Conservation (phyloP, 92 coral and sea anemone species). For the Phenganax stokvisi region DNA sequence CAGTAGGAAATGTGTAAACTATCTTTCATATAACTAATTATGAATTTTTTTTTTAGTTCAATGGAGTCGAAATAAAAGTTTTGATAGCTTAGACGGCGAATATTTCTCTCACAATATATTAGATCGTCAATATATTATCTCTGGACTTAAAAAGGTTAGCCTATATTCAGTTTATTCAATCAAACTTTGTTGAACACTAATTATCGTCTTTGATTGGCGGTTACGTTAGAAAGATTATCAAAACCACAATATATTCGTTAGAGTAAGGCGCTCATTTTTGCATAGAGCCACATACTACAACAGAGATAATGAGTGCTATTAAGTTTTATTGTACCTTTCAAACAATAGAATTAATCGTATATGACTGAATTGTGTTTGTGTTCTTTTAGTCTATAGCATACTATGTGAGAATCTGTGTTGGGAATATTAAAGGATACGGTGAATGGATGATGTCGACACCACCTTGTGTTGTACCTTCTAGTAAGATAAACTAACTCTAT, state of each 20-base stretch:
- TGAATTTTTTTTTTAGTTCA: conserved; percentile 56
- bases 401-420: conserved; percentile 83
- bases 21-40: background rate
- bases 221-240: no score
- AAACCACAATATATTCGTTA: no score
- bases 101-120: conserved; percentile 64
- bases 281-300: no score
- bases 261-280: no score
- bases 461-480: conserved; percentile 92
- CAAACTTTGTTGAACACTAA: background rate
- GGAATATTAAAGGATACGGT: conserved; percentile 89
- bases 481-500: conserved; percentile 50
- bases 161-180: background rate
- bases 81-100: conserved; percentile 70
- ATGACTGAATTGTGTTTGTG: background rate
- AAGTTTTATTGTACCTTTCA: no score
- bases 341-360: no score
- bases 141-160: conserved; percentile 74
- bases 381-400: conserved; percentile 74
- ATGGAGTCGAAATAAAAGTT: conserved; percentile 75
- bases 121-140: conserved; percentile 78
- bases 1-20: background rate
- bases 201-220: background rate
- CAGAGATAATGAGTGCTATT: no score
- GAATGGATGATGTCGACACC: conserved; percentile 90